Base-by-base conservation (phyloP, 2,888 invertebrate species). In the Drymonia ruficornis region DNA sequence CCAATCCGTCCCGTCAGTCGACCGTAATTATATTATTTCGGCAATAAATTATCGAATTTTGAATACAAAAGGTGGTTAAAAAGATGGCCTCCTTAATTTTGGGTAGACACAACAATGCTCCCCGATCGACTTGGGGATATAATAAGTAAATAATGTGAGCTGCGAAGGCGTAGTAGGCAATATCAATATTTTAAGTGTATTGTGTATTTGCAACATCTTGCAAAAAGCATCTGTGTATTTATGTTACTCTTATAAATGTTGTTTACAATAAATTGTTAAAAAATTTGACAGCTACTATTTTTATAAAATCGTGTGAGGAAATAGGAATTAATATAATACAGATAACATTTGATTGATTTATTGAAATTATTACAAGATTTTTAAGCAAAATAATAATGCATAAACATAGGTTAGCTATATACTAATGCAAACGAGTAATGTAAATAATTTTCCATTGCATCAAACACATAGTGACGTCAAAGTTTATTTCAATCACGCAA, bases 21-120 rank as follows among this genome's bases (percentile, higher is more conserved):
- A 80, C 86, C 86, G 81, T 92, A 92, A 92, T 92, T 91, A 91
- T 91, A 92, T 92, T 92, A 92, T 92, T 91, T 92, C 90, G 91
- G 89, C 89, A 87, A 92, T 91, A 91, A 90, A 92, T 92, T 92
- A 92, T 91, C 89, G 86, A 92, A 87, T 87, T 91, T 90, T 89
- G 87, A 87, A 87, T 86, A 89, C 86, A 86, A 88, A 85, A 87
- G 86, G 83, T 81, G 83, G 84, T 86, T 87, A 82, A 84, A 83
- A 82, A 80, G 78, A 85, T 82, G 81, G 76, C 74, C 80, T 82
- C 84, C 78, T 85, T 87, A 80, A 86, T 89, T 86, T 86, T 84
- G 76, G 84, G 84, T 85, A 81, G 82, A 84, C 76, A 79, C 74
- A 83, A 84, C 78, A 82, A 81, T 72, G 74, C 72, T 71, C 55